Percentiles rank a stretch among this genome's conserved stretches.
Evolutionary conservation across 2,888 invertebrate species (phyloP).

Genomic region (Yponomeuta malinellus): DNA sequence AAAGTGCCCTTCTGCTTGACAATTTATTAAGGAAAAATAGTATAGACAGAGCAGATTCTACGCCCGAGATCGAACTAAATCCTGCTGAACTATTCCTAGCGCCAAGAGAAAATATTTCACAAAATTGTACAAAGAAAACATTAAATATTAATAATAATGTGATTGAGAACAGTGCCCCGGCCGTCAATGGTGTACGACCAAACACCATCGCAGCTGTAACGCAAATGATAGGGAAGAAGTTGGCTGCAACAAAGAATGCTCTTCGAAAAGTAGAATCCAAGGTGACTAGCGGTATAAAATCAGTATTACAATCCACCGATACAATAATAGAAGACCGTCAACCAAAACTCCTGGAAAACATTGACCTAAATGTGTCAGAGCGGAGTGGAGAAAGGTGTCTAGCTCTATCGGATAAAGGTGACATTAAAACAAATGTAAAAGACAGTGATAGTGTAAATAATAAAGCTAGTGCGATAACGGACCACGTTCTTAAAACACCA

Average conservation of each 20-base stretch:
- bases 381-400: background rate
- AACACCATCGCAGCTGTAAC: constrained; percentile 59
- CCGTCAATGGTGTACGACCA: constrained; percentile 46
- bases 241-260: constrained; percentile 49
- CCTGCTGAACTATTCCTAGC: constrained; percentile 66
- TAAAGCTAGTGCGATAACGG: background rate
- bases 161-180: constrained; percentile 47
- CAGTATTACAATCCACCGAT: constrained; percentile 57
- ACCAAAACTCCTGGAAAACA: constrained; percentile 23
- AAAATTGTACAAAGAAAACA: constrained; percentile 57
- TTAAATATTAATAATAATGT: constrained; percentile 69
- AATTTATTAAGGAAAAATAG: constrained; percentile 75
- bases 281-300: constrained; percentile 44
- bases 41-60: constrained; percentile 66
- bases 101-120: constrained; percentile 50
- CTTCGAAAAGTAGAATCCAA: constrained; percentile 61
- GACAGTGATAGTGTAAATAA: constrained; percentile 19
- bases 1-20: constrained; percentile 71
- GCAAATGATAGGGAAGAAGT: constrained; percentile 59
- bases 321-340: constrained; percentile 29
- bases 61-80: constrained; percentile 52
- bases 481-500: constrained; percentile 8
- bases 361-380: background rate
- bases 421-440: constrained; percentile 21
- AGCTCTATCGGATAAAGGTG: constrained; percentile 1